Evolutionary conservation across 2,113 vertebrate genomes (phyloP), one percentile per base, ranked within the genome.

Genomic region (Nycticebus coucang): DNA sequence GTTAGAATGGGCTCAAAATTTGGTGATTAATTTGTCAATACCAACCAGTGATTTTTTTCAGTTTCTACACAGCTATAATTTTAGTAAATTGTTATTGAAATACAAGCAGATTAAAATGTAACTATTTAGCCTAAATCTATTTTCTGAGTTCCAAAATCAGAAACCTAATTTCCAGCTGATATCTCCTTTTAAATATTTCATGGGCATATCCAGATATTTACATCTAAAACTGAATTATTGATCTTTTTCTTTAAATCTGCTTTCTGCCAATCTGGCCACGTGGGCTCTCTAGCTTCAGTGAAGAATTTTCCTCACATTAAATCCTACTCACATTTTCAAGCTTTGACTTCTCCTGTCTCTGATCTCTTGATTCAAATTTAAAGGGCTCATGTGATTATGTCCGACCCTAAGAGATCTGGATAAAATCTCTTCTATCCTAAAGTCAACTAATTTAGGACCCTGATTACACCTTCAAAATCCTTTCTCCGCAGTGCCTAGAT

Each of bases 1-100:
- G 69, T 82, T 94, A 94, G 24, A 93, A 77, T 0, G 86, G 28
- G 22, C 78, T 94, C 60, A 83, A 79, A 77, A 84, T 57, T 68
- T 94, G 50, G 41, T 86, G 37, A 93, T 88, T 94, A 87, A 93
- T 89, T 96, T 97, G 37, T 93, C 59, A 82, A 41, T 91, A 45
- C 11, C 5, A 30, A 81, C 17, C 74, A 93, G 41, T 89, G 59
- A 55, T 69, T 87, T 60, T 95, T 75, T 90, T 86, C 37, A 96
- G 60, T 91, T 45, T 9, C 45, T 50, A 50, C 45, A 50, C 45
- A 50, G 37, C n/a, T 83, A 26, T 94, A 89, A 97, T 83, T 88
- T 94, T 57, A 68, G 19, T 71, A 79, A 64, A 80, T 59, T 78
- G 92, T 78, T 80, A 79, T 50, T 95, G 55, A 94, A 79, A 81